Evolutionary conservation across 1,140 invertebrate genomes (phyloP), one percentile per base, ranked within the genome.

Genomic region (Marisa cornuarietis): DNA sequence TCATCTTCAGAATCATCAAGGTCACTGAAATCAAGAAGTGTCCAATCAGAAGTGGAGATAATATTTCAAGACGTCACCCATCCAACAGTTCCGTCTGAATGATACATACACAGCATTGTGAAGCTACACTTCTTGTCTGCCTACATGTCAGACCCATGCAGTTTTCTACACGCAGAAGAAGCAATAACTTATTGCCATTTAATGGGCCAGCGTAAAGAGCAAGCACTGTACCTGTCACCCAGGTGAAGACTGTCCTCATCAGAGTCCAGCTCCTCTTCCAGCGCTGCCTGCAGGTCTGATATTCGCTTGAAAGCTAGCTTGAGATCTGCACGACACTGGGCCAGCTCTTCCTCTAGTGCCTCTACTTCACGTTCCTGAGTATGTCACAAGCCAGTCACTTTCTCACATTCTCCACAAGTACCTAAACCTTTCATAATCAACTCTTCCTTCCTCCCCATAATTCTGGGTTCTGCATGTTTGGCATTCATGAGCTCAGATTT

Each of bases 231-330:
- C 82, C 85, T 83, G 85, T 87, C 85, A 73, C 87, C 87, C 51
- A 84, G 83, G 4, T 82, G 51, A 31, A 88, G 80, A 61, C 79
- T 81, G 63, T 88, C 86, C 78, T 88, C 88, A 82, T 90, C 89
- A 80, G 85, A 88, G 78, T 90, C 88, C 81, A 88, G 82, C 75
- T 90, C 91, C 52, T 91, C 95, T 86, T 96, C 94, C 88, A 96
- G 94, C n/a, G 95, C 95, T 84, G 94, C 93, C 85, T 96, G 95
- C 14, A 97, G 90, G 90, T 96, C 96, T 71, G 95, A 94, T 81
- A 96, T 96, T 85, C 96, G 92, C 88, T 96, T 95, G 83, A 96
- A 90, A 11, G 96, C 95, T 84, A 96, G 90, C 77, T 95, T 93
- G 42, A 96, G 92, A 91, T 96, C 96, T 73, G 94, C 90, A 81